Percentiles rank a stretch among this genome's conserved stretches.
phyloP scores from a whole-genome alignment of 1,140 invertebrate species.

The Leptinotarsa lineolata region DNA sequence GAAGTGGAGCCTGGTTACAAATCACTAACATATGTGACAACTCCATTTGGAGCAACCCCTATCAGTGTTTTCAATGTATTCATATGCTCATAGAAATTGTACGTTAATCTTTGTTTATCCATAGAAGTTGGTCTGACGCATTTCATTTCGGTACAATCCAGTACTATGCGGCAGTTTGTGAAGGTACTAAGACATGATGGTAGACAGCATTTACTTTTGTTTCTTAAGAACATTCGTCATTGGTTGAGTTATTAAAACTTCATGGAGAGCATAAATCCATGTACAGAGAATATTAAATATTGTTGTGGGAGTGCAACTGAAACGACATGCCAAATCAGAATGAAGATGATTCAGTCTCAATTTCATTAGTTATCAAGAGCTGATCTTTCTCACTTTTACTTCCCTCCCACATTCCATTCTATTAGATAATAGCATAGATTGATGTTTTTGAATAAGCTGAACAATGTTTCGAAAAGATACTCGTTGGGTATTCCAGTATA shows the following conservation, averaged over 20 bases:
- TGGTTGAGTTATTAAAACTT: conserved; percentile 3
- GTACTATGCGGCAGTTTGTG: conserved; percentile 38
- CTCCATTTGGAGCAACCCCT: too few relatives aligned
- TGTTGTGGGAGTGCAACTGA: too few relatives aligned
- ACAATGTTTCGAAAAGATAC: too few relatives aligned
- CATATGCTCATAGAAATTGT: conserved; percentile 31
- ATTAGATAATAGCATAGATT: conserved; percentile 32
- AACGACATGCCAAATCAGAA: conserved; percentile 37
- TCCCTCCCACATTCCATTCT: conserved; percentile 29
- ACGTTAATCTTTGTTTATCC: too few relatives aligned
- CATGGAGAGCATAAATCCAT: too few relatives aligned
- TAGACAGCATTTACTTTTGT: conserved; percentile 28
- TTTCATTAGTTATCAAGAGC: conserved; percentile 36
- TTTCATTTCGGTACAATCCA: too few relatives aligned
- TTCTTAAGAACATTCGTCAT: conserved; percentile 21
- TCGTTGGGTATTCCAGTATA: too few relatives aligned
- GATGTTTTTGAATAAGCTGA: too few relatives aligned
- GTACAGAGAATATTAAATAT: too few relatives aligned
- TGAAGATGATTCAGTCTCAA: conserved; percentile 28
- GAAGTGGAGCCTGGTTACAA: conserved; percentile 25
- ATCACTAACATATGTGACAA: too few relatives aligned
- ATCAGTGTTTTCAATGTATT: conserved; percentile 31
- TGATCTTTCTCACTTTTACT: conserved; percentile 33
- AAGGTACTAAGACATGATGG: conserved; percentile 31
- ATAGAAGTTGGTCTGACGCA: too few relatives aligned